These are phyloP conservation scores for Taenioides sp. DNA, from an alignment of 2,797 vertebrate genomes.

Conservation along the genomic window DNA sequence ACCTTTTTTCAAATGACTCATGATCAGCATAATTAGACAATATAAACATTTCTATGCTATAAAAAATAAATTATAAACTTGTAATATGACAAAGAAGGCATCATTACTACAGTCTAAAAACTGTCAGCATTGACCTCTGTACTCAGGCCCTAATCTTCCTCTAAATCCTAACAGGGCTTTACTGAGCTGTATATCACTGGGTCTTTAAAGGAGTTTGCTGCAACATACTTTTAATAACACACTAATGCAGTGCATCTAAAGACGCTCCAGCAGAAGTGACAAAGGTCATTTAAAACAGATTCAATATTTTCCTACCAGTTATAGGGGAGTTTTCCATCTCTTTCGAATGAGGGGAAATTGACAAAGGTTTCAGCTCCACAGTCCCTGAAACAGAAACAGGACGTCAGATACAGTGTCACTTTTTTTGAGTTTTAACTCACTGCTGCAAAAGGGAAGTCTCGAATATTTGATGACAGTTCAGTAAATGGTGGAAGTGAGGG, in stretches of 20 bases:
- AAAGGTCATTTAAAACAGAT: not conserved
- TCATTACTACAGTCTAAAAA: conserved; percentile 12
- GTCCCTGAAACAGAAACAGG: conserved; percentile 76
- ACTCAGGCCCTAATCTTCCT: conserved; percentile 38
- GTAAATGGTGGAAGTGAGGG: conserved; percentile 38
- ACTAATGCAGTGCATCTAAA: conserved; percentile 11
- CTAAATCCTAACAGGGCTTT: conserved; percentile 17
- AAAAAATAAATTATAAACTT: conserved; percentile 14
- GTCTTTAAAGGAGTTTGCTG: conserved; percentile 19
- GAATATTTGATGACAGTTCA: conserved; percentile 34
- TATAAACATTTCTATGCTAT: conserved; percentile 24
- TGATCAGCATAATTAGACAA: not conserved
- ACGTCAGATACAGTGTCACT: not conserved
- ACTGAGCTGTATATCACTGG: conserved; percentile 35
- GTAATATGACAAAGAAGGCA: conserved; percentile 17
- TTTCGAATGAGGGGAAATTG: conserved; percentile 93
- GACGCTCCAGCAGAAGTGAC: conserved; percentile 9
- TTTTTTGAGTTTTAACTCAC: too few species aligned
- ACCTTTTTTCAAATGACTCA: conserved; percentile 2
- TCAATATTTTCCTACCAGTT: conserved; percentile 84
- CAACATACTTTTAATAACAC: conserved; percentile 15
- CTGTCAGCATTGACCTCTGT: conserved; percentile 16
- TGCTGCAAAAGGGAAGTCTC: conserved; percentile 31
- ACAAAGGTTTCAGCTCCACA: conserved; percentile 94
- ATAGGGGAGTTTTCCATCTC: conserved; percentile 94